phyloP scores from a whole-genome alignment of 1,140 invertebrate genomes.

The Periplaneta americana region DNA sequence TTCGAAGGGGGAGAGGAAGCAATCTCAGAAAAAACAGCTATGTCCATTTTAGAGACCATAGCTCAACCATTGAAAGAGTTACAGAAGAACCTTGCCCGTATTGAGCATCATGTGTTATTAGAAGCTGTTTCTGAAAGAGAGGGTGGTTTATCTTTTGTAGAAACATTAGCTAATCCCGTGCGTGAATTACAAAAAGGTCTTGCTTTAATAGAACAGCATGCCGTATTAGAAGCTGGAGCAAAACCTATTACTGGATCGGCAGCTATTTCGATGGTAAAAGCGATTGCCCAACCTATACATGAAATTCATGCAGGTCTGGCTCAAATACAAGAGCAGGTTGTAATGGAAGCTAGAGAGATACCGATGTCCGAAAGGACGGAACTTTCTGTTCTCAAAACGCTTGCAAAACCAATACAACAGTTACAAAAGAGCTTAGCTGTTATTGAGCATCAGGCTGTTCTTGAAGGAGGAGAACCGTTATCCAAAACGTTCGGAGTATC shows the following conservation, averaged over 20 bases:
- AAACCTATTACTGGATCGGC: neutral
- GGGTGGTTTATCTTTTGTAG: neutral
- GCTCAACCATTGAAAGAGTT: slow-evolving; percentile 7
- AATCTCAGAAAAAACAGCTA: neutral
- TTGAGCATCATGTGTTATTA: slow-evolving; percentile 16
- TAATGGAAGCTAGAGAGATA: neutral
- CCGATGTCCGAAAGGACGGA: neutral
- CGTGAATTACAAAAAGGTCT: neutral
- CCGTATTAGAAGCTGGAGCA: neutral
- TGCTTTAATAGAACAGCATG: neutral
- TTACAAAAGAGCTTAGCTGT: neutral
- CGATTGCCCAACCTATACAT: neutral
- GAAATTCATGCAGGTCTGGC: neutral
- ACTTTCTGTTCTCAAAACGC: neutral
- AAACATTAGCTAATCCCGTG: neutral
- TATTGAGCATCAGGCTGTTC: neutral
- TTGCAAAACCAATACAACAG: neutral
- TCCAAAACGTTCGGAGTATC: neutral
- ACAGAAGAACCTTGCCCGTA: neutral
- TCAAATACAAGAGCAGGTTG: neutral
- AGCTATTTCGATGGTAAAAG: neutral
- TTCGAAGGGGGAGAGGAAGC: neutral
- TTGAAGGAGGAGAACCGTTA: neutral
- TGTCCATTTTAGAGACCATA: slow-evolving; percentile 6
- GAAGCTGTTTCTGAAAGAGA: neutral